A percentile compares a stretch with the other conserved stretches of the same genome.
phyloP scores from a whole-genome alignment of 1,140 invertebrate genomes.

The Rhyacophila brunnea region DNA sequence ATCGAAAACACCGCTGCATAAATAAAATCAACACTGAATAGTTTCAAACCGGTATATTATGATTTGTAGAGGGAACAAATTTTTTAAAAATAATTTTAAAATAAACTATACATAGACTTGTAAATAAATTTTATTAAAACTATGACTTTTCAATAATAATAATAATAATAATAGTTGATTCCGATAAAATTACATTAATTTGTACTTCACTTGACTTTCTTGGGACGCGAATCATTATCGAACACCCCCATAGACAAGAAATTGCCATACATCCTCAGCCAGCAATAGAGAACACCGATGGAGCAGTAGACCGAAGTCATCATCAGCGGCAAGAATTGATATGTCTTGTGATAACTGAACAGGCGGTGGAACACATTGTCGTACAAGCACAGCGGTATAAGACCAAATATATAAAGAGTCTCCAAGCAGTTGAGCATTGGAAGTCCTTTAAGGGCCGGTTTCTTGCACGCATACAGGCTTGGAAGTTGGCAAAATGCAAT shows the following conservation, averaged over 20 bases:
- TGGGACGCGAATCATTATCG: conserved; percentile 27
- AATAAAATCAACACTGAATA: too few species aligned
- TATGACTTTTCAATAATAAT: background rate
- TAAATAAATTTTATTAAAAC: conserved; percentile 9
- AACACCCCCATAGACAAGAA: conserved; percentile 41
- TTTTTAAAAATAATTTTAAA: too few species aligned
- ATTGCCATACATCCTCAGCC: conserved; percentile 63
- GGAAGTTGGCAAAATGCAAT: conserved; percentile 58
- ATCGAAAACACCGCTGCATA: too few species aligned
- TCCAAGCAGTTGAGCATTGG: conserved; percentile 61
- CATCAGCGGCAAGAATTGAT: conserved; percentile 87
- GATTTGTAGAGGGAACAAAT: too few species aligned
- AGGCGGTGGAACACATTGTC: conserved; percentile 68
- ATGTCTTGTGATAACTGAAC: conserved; percentile 59
- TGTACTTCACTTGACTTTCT: conserved; percentile 35
- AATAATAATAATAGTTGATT: background rate
- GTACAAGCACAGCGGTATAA: conserved; percentile 73
- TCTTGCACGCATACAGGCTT: conserved; percentile 51
- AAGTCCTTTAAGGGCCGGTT: conserved; percentile 41
- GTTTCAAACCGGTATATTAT: too few species aligned
- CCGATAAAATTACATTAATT: conserved; percentile 10
- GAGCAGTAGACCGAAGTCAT: conserved; percentile 86
- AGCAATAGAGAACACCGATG: conserved; percentile 77
- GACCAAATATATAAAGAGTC: conserved; percentile 68
- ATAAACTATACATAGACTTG: background rate